Conservation (phyloP, 2,113 vertebrate genomes). For the Cyrtonyx montezumae region DNA sequence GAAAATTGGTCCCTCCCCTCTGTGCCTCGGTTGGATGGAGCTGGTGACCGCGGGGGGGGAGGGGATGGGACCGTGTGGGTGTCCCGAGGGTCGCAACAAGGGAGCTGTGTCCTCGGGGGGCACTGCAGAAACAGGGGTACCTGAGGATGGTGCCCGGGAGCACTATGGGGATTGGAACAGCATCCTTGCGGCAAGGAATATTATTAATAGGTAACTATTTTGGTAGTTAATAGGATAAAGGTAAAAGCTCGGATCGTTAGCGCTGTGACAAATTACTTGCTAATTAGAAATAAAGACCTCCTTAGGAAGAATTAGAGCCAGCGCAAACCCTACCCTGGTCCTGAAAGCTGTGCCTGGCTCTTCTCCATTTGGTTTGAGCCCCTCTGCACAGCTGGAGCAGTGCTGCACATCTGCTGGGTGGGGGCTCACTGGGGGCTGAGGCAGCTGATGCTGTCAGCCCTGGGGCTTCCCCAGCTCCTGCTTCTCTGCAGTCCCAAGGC, state of each 20-base stretch:
- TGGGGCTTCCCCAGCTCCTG: neutral
- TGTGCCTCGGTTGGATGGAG: neutral
- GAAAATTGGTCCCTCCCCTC: slow-evolving; percentile 16
- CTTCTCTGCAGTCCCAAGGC: neutral
- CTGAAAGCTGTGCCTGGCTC: neutral
- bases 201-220: slow-evolving; percentile 50
- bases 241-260: neutral
- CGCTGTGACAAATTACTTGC: slow-evolving; percentile 24
- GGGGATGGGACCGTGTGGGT: neutral
- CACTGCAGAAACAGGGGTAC: fast-evolving
- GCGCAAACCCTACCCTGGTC: neutral
- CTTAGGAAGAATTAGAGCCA: slow-evolving; percentile 24
- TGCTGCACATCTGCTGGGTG: neutral
- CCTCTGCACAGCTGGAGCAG: neutral
- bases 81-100: fast-evolving
- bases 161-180: neutral
- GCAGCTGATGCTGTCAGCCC: neutral
- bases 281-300: slow-evolving; percentile 55
- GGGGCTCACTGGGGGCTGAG: neutral
- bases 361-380: neutral
- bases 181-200: neutral
- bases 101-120: neutral
- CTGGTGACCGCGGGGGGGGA: neutral
- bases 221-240: slow-evolving; percentile 31
- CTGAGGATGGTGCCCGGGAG: neutral